These are phyloP conservation scores for Mesochorus sp. DNA, from an alignment of 2,888 invertebrate species.

Conservation along the genomic window DNA sequence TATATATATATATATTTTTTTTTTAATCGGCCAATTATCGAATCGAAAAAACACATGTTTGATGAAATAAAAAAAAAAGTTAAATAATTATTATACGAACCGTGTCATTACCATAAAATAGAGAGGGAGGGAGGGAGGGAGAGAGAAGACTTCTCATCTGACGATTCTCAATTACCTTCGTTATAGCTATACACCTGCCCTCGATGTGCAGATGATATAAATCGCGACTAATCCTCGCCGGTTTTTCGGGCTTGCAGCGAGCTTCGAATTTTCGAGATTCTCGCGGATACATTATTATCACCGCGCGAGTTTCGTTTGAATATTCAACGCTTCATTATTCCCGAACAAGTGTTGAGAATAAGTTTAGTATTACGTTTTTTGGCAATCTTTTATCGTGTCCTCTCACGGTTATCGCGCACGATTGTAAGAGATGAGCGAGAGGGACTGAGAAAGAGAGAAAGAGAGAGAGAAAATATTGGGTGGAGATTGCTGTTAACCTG, in stretches of 20 bases:
- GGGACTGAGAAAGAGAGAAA: not conserved
- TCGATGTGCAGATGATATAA: not conserved
- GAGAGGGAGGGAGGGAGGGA: not conserved
- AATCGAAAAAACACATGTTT: not conserved
- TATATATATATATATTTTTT: too few relatives aligned
- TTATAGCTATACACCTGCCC: not conserved
- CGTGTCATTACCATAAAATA: slow-evolving; percentile 4
- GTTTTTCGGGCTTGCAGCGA: not conserved
- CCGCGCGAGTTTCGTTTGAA: not conserved
- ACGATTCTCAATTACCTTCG: not conserved
- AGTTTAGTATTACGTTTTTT: not conserved
- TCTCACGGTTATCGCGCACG: not conserved
- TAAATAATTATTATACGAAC: not conserved
- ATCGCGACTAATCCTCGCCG: not conserved
- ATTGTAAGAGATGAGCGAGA: not conserved
- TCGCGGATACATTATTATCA: not conserved
- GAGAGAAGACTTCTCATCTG: too few relatives aligned
- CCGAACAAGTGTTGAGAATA: not conserved
- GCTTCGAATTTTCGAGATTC: not conserved
- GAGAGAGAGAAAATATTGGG: not conserved
- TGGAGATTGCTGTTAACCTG: slow-evolving; percentile 9
- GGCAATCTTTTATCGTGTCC: not conserved
- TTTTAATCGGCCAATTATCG: slow-evolving; percentile 24
- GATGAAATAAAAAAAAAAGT: not conserved
- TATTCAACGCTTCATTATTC: not conserved